Percentiles rank a stretch among this genome's conserved stretches.
These are phyloP conservation scores for Antechinus stuartii DNA, from an alignment of 2,113 vertebrate genomes.

Conservation along the genomic window DNA sequence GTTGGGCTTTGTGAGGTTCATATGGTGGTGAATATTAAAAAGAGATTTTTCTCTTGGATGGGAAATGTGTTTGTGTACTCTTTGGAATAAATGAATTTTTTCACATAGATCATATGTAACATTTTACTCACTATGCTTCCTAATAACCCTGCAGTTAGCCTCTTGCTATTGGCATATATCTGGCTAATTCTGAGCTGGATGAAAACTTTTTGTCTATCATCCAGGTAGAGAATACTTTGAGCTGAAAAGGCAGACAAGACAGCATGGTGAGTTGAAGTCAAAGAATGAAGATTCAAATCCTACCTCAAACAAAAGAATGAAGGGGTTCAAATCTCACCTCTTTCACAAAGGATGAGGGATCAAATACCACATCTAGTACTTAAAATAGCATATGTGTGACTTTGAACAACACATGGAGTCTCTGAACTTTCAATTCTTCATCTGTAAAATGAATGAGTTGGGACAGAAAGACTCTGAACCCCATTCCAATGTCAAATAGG, in stretches of 20 bases:
- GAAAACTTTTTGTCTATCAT: neutral
- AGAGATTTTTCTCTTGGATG: slow-evolving; percentile 47
- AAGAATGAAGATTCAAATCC: neutral
- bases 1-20: slow-evolving; percentile 24
- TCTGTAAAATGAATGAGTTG: neutral
- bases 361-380: neutral
- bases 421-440: neutral
- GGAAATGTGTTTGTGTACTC: slow-evolving; percentile 57
- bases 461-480: neutral
- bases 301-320: neutral
- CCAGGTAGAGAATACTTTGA: neutral
- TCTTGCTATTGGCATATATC: neutral
- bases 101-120: neutral
- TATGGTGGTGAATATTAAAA: slow-evolving; percentile 41
- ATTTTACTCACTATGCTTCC: neutral
- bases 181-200: neutral
- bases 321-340: neutral
- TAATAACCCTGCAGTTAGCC: neutral
- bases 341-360: neutral
- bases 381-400: neutral
- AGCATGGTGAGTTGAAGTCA: neutral
- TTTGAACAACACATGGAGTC: neutral
- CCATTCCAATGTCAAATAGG: neutral
- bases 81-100: neutral
- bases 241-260: neutral